These are phyloP conservation scores for Tragelaphus oryx DNA, from an alignment of 2,797 vertebrate species.

Conservation along the genomic window DNA sequence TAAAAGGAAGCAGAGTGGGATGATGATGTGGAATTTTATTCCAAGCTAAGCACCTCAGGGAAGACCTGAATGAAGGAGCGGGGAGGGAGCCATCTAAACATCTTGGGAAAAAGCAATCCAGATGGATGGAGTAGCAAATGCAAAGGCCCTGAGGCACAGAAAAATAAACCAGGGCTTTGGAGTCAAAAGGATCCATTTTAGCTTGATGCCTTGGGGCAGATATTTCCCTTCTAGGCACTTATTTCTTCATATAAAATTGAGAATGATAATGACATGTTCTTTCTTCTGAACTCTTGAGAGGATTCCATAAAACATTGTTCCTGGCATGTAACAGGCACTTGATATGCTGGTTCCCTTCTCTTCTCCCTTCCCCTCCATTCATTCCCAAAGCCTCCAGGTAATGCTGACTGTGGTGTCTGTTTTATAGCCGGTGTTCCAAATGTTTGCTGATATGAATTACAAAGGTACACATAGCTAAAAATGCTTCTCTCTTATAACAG, in stretches of 20 bases:
- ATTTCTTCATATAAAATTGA: not conserved
- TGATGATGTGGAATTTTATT: not conserved
- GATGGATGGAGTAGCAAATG: too few relatives aligned
- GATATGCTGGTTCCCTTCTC: not conserved
- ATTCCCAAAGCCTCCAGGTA: not conserved
- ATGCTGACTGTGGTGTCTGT: not conserved
- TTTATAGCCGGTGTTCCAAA: not conserved
- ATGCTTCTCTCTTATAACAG: not conserved
- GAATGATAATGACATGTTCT: not conserved
- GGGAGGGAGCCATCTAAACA: not conserved
- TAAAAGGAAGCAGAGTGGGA: not conserved
- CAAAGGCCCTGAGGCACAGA: not conserved
- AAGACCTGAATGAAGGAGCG: not conserved
- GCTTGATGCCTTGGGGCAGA: not conserved
- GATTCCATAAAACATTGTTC: not conserved
- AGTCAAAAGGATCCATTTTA: not conserved
- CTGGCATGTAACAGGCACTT: not conserved
- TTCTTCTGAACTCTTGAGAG: not conserved
- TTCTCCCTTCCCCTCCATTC: not conserved
- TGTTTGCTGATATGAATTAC: not conserved
- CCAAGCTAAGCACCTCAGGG: not conserved
- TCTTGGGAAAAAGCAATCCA: not conserved
- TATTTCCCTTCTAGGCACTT: not conserved
- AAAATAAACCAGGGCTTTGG: not conserved
- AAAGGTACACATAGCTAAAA: conserved; percentile 1